Percentiles rank a stretch among this genome's conserved stretches.
phyloP scores from a whole-genome alignment of 2,888 invertebrate species.

The Andrena fulva region DNA sequence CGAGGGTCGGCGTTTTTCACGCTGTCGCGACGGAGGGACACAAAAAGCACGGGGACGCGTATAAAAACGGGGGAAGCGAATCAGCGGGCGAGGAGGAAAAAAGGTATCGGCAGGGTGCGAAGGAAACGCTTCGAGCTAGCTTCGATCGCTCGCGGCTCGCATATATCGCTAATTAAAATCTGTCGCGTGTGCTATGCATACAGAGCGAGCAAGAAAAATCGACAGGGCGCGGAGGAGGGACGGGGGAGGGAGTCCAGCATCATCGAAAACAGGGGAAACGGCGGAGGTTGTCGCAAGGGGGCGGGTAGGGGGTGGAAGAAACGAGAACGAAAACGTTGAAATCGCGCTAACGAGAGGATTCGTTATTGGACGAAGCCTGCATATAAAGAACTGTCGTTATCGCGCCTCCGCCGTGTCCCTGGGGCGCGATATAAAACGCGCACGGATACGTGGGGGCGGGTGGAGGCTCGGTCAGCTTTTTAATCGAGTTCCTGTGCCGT shows the following conservation, averaged over 20 bases:
- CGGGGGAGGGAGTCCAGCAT: constrained; percentile 9
- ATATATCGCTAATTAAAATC: constrained; percentile 74
- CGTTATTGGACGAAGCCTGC: constrained; percentile 63
- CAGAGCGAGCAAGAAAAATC: not conserved
- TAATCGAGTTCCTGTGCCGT: constrained; percentile 58
- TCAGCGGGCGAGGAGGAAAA: not conserved
- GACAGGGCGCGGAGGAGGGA: not conserved
- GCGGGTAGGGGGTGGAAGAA: constrained; percentile 31
- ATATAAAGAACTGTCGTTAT: constrained; percentile 73
- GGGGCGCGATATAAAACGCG: constrained; percentile 31
- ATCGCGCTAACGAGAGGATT: constrained; percentile 74
- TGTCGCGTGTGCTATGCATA: constrained; percentile 50
- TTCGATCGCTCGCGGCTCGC: constrained; percentile 25
- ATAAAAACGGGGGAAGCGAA: not conserved
- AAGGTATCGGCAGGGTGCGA: not conserved
- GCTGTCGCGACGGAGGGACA: not conserved
- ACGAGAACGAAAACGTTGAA: constrained; percentile 61
- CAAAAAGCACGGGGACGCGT: not conserved
- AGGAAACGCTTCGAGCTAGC: not conserved
- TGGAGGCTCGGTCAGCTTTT: constrained; percentile 54
- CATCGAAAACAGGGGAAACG: constrained; percentile 48
- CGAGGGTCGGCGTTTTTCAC: constrained; percentile 26
- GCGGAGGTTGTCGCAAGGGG: constrained; percentile 22
- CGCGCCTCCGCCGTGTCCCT: constrained; percentile 61
- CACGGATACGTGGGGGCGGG: constrained; percentile 3